These are phyloP conservation scores for Mantis religiosa DNA, from an alignment of 2,888 invertebrate species.

Conservation along the genomic window DNA sequence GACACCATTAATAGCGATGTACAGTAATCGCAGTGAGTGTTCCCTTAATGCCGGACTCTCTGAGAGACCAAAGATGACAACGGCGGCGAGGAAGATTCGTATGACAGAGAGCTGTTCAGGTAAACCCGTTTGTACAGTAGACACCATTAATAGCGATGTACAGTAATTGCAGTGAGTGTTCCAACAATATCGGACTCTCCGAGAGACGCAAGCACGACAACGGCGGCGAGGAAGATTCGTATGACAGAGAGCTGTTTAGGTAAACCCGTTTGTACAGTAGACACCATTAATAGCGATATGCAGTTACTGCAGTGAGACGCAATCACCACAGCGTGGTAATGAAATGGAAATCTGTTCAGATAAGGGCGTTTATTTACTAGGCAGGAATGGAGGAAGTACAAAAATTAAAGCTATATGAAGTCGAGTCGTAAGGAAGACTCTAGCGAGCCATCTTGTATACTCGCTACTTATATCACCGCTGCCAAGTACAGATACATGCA, in stretches of 20 bases:
- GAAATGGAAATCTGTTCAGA: no score
- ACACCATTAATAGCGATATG: conserved; percentile 38
- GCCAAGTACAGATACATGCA: no score
- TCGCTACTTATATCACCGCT: no score
- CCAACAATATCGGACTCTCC: conserved; percentile 38
- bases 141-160: conserved; percentile 38
- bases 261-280: conserved; percentile 30
- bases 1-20: conserved; percentile 37
- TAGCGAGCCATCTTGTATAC: no score
- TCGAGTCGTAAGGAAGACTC: no score
- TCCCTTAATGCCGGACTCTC: conserved; percentile 38
- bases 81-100: conserved; percentile 40
- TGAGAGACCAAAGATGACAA: conserved; percentile 41
- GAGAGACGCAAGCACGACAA: conserved; percentile 40
- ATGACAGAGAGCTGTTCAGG: conserved; percentile 40
- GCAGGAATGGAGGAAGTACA: no score
- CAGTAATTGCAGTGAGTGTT: conserved; percentile 49
- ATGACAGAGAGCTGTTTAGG: conserved; percentile 40
- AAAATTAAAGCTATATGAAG: no score
- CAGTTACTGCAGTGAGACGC: conserved; percentile 48
- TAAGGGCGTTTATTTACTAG: no score
- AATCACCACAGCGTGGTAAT: no score
- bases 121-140: conserved; percentile 30
- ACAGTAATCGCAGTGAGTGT: conserved; percentile 49
- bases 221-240: conserved; percentile 40